Conservation (phyloP, 2,888 invertebrate species). For the Rhagonycha fulva region DNA sequence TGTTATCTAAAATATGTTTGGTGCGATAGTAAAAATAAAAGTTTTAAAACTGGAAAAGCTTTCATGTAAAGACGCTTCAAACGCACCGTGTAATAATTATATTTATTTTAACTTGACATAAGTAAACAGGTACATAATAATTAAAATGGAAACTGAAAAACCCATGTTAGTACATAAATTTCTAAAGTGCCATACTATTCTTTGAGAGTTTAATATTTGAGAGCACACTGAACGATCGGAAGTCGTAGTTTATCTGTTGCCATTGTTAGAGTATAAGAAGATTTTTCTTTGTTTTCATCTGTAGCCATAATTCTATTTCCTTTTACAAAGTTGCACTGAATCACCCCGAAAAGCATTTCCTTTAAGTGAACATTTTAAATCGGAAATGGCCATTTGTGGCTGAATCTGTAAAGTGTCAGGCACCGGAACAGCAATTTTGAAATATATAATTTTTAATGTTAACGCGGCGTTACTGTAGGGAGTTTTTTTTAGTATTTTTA, state of each 20-base stretch:
- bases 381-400: slow-evolving; percentile 53
- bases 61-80: neutral
- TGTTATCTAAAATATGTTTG: neutral
- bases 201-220: neutral
- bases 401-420: slow-evolving; percentile 50
- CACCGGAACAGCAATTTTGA: slow-evolving; percentile 52
- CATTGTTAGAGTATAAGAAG: slow-evolving; percentile 41
- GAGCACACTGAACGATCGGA: slow-evolving; percentile 34
- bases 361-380: slow-evolving; percentile 46
- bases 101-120: too few species aligned
- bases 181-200: neutral
- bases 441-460: slow-evolving; percentile 53
- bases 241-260: slow-evolving; percentile 39
- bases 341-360: slow-evolving; percentile 38
- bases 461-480: slow-evolving; percentile 38
- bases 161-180: neutral
- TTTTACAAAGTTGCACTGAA: slow-evolving; percentile 33
- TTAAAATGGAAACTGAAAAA: neutral
- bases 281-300: slow-evolving; percentile 40
- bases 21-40: neutral
- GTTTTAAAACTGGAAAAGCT: neutral
- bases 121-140: neutral
- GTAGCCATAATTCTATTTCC: slow-evolving; percentile 43
- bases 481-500: slow-evolving; percentile 32
- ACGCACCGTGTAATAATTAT: neutral